Percentiles rank a stretch among this genome's conserved stretches.
Evolutionary conservation across 2,113 vertebrate species (phyloP).

Genomic region (Cavia porcellus): DNA sequence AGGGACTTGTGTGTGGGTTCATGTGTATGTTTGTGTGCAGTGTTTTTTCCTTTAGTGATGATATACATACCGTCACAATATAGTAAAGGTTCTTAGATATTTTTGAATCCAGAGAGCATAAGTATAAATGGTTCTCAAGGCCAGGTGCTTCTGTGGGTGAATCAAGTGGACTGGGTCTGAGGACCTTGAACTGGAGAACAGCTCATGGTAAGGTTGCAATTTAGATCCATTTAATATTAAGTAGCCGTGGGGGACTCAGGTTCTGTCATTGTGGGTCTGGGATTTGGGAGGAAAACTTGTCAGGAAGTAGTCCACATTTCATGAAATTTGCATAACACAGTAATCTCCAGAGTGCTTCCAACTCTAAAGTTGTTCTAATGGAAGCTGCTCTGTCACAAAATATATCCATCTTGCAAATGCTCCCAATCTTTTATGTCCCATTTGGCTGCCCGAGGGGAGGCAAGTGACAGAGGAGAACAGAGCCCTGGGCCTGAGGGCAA

Average conservation of each 20-base stretch:
- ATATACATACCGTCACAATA: background rate
- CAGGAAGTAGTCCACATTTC: background rate
- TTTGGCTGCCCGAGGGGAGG: background rate
- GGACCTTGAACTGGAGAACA: background rate
- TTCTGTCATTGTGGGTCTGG: background rate
- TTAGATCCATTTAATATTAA: background rate
- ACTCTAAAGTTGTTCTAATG: background rate
- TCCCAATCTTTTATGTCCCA: background rate
- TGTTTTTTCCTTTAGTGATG: background rate
- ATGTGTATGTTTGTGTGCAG: background rate
- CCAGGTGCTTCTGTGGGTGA: background rate
- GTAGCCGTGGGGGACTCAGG: background rate
- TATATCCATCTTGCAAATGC: background rate
- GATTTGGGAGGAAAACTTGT: background rate
- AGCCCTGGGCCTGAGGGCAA: background rate
- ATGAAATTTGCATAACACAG: background rate
- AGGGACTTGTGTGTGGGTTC: background rate
- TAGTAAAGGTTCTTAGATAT: background rate
- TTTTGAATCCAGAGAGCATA: background rate
- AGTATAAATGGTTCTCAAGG: background rate
- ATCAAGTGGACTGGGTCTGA: background rate
- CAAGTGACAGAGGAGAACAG: background rate
- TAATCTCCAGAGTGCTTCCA: background rate
- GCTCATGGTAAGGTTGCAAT: fast-evolving
- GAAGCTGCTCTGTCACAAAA: background rate